Evolutionary conservation across 2,888 invertebrate genomes (phyloP).

Genomic region (Anodontia alba): DNA sequence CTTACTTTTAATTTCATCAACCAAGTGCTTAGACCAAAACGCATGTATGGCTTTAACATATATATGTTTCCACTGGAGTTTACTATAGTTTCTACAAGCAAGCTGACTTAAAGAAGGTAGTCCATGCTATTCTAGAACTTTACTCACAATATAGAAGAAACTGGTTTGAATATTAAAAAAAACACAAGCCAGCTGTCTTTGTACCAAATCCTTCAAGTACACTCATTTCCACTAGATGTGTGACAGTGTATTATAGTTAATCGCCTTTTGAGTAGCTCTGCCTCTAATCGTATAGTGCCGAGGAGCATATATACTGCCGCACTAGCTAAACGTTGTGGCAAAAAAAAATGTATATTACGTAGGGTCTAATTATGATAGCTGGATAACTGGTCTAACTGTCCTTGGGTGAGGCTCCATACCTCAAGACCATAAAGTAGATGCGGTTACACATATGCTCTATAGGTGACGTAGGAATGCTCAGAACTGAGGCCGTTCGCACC

Average conservation of each 20-base stretch:
- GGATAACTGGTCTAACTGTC: neutral
- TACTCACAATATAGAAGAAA: neutral
- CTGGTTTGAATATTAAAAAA: neutral
- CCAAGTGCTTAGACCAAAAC: neutral
- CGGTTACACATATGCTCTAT: neutral
- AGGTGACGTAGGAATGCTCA: neutral
- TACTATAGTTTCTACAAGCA: neutral
- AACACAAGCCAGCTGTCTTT: neutral
- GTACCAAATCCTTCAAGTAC: neutral
- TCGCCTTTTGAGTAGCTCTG: neutral
- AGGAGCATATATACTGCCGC: neutral
- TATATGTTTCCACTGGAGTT: neutral
- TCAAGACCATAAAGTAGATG: neutral
- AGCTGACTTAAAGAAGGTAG: neutral
- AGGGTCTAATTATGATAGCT: neutral
- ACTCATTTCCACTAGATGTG: neutral
- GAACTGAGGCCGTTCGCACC: neutral
- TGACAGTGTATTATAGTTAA: neutral
- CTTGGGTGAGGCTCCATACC: neutral
- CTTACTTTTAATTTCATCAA: neutral
- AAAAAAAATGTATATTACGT: neutral
- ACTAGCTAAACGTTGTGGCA: neutral
- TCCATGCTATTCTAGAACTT: neutral
- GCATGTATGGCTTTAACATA: neutral
- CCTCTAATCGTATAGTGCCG: neutral